Evolutionary conservation across 2,113 vertebrate genomes (phyloP), one percentile per base, ranked within the genome.

Genomic region (Scomber colias): DNA sequence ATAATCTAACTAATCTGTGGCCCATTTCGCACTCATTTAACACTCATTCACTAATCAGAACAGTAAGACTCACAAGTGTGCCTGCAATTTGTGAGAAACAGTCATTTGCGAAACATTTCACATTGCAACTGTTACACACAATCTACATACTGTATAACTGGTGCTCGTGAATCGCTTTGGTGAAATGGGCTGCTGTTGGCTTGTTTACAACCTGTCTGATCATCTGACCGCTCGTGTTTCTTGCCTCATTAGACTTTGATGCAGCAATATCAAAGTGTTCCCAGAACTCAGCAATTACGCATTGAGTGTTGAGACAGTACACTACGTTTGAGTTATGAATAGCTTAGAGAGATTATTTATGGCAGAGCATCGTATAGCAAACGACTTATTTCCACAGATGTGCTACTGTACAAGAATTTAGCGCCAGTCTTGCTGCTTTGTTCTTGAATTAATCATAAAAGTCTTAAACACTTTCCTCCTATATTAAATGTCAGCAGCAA

Each of bases 201-300:
- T 74, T 77, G 54, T 71, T 87, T 73, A 51, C 69, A 77, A 56
- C 64, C 72, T 75, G 59, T 51, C 68, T 45, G 11, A 65, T 55
- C 19, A 57, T 66, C 56, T 74, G 24, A 79, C 55, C 8, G 8
- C 77, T 70, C 49, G 71, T 50, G 44, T 31, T 70, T 65, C 15
- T 30, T 0, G 11, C 24, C 16, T 46, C 59, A 77, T 84, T 59
- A 64, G 71, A 40, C 35, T 40, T 40, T 40, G 9, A 40, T 40
- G 35, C 2, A 40, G 35, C 35, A 7, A 40, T 40, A 40, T 40
- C 35, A 67, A 75, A 44, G n/a, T 48, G 45, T 74, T 70, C 77
- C 35, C 46, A 76, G n/a, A 64, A 66, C 44, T 61, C 2, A 48
- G 24, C 57, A 60, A 80, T 82, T 46, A 51, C 30, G 24, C 24